A percentile compares a stretch with the other conserved stretches of the same genome.
These are phyloP conservation scores for Drosophila buzzatii DNA, from an alignment of 2,888 invertebrate genomes.

Conservation along the genomic window DNA sequence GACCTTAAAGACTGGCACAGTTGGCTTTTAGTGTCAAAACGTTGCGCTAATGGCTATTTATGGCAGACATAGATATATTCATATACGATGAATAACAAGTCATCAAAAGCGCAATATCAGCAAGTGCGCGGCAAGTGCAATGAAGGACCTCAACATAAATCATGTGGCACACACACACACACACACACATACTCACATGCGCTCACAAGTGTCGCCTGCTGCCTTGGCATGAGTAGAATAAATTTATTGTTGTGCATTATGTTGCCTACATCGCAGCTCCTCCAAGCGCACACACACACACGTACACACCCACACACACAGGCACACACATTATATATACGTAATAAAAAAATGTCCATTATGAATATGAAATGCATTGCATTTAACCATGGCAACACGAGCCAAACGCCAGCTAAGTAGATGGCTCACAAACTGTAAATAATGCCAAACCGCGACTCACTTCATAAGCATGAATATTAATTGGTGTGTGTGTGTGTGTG, in stretches of 20 bases:
- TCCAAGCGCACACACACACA: constrained; percentile 19
- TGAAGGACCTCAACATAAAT: constrained; percentile 71
- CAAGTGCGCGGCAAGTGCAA: constrained; percentile 66
- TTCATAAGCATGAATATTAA: constrained; percentile 76
- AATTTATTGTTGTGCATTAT: constrained; percentile 81
- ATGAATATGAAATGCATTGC: constrained; percentile 76
- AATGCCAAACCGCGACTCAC: constrained; percentile 48
- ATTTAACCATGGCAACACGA: constrained; percentile 54
- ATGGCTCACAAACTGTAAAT: constrained; percentile 47
- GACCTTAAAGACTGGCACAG: constrained; percentile 12
- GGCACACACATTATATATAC: background rate
- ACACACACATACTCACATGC: constrained; percentile 27
- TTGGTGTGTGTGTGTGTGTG: constrained; percentile 36
- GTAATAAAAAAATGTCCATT: constrained; percentile 61
- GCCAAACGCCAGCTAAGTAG: constrained; percentile 23
- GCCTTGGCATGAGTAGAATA: constrained; percentile 72
- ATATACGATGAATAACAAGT: constrained; percentile 14
- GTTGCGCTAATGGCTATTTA: constrained; percentile 45
- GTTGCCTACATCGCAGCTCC: constrained; percentile 53
- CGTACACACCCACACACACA: background rate
- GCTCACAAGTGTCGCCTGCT: constrained; percentile 49
- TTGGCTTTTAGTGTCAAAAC: constrained; percentile 30
- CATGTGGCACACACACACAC: constrained; percentile 46
- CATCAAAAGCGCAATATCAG: constrained; percentile 71
- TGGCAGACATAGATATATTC: constrained; percentile 23